phyloP scores from a whole-genome alignment of 2,113 vertebrate genomes.

The Pachypanchax playfairii region DNA sequence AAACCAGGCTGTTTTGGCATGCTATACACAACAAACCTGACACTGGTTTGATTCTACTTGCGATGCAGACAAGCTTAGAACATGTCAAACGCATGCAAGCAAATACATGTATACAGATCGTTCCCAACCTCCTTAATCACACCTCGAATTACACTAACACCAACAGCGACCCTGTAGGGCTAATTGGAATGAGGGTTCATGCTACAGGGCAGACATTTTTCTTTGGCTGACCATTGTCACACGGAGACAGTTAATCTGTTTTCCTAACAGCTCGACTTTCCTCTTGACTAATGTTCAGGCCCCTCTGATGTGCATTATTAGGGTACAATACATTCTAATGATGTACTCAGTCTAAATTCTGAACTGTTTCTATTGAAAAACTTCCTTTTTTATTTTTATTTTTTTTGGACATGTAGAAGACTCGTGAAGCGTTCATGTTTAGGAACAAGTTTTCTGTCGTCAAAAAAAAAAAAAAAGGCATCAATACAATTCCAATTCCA shows the following conservation, averaged over 20 bases:
- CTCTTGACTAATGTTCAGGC: constrained; percentile 48
- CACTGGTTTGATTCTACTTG: constrained; percentile 41
- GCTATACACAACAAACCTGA: constrained; percentile 60
- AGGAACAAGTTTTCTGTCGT: too few relatives aligned
- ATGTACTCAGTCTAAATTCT: constrained; percentile 13
- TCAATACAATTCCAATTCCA: too few relatives aligned
- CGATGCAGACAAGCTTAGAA: constrained; percentile 44
- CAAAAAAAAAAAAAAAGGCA: too few relatives aligned
- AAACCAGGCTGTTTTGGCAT: constrained; percentile 53
- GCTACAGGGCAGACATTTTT: constrained; percentile 42
- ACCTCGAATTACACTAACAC: constrained; percentile 24
- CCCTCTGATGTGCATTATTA: constrained; percentile 32
- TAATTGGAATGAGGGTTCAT: constrained; percentile 49
- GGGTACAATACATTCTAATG: constrained; percentile 46
- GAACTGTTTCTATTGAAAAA: constrained; percentile 10
- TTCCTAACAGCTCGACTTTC: constrained; percentile 46
- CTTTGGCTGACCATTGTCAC: constrained; percentile 44
- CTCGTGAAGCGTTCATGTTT: not conserved
- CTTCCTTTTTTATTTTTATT: too few relatives aligned
- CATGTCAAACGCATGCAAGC: constrained; percentile 31
- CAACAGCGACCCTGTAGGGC: constrained; percentile 6
- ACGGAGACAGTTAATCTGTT: constrained; percentile 58
- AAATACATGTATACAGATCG: constrained; percentile 24
- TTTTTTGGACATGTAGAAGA: not conserved
- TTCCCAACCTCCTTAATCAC: constrained; percentile 24